Percentiles rank a stretch among this genome's conserved stretches.
phyloP scores from a whole-genome alignment of 2,797 vertebrate genomes.

The Centroberyx gerrardi region DNA sequence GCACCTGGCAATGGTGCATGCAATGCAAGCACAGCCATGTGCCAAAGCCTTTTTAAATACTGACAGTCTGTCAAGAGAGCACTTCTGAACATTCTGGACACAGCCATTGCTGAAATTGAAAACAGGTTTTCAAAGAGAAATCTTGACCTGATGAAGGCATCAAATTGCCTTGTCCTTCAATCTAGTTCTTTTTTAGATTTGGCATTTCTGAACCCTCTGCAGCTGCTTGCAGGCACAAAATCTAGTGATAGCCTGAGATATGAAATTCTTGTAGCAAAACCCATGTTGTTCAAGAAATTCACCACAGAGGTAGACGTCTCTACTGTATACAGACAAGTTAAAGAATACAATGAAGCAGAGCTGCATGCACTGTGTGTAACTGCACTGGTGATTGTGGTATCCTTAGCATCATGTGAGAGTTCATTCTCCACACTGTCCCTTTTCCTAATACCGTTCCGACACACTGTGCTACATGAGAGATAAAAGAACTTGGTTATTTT shows the following conservation, averaged over 20 bases:
- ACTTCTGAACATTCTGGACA: no score
- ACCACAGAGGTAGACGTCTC: constrained; percentile 24
- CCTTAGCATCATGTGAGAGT: background rate
- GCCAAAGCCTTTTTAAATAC: background rate
- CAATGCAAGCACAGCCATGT: no score
- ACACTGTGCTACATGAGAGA: constrained; percentile 17
- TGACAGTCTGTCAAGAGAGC: background rate
- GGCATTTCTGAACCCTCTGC: background rate
- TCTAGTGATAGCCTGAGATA: constrained; percentile 6
- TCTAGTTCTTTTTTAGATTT: background rate
- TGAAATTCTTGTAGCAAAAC: constrained; percentile 1
- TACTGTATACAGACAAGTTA: constrained; percentile 27
- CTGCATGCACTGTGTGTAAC: constrained; percentile 24
- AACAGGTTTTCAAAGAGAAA: no score
- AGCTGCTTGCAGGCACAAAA: background rate
- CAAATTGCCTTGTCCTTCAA: background rate
- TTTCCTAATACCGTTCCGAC: constrained; percentile 11
- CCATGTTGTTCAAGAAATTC: constrained; percentile 18
- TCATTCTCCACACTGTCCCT: constrained; percentile 30
- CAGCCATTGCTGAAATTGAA: no score
- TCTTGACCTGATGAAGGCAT: no score
- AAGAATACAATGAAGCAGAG: constrained; percentile 17
- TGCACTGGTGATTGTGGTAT: constrained; percentile 30
- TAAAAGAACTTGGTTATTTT: constrained; percentile 13
- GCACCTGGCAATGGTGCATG: no score